Evolutionary conservation across 2,797 vertebrate species (phyloP).

Genomic region (Craterocephalus amniculus): DNA sequence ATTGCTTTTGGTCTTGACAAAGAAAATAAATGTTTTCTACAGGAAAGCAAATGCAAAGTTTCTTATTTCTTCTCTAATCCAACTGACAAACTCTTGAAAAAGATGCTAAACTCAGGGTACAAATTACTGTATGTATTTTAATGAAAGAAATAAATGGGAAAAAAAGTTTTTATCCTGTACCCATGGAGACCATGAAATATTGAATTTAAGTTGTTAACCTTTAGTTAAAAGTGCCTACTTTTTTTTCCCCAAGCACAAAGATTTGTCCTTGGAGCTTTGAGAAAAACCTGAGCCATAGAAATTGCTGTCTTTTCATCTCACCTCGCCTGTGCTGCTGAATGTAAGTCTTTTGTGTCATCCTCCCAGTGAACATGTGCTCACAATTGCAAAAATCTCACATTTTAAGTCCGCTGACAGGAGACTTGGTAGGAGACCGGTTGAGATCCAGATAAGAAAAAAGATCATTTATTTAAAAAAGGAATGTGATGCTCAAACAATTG

Average conservation of each 20-base stretch:
- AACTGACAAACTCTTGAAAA: not conserved
- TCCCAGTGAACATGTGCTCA: constrained; percentile 6
- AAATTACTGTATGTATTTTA: constrained; percentile 4
- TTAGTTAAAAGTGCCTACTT: constrained; percentile 41
- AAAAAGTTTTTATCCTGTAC: constrained; percentile 44
- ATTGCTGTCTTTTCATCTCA: constrained; percentile 46
- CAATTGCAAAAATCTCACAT: constrained; percentile 21
- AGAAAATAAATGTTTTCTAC: not conserved
- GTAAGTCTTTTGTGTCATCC: constrained; percentile 36
- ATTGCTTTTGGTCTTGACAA: not conserved
- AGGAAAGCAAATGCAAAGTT: not conserved
- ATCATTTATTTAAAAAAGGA: constrained; percentile 21
- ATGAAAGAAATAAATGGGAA: constrained; percentile 18
- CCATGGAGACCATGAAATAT: constrained; percentile 61
- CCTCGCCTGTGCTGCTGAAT: constrained; percentile 22
- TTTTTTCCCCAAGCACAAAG: constrained; percentile 49
- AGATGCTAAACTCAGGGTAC: constrained; percentile 10
- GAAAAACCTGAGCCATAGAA: constrained; percentile 47
- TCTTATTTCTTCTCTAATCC: not conserved
- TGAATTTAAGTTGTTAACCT: constrained; percentile 61
- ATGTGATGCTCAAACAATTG: constrained; percentile 26
- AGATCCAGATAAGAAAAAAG: constrained; percentile 1
- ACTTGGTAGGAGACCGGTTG: not conserved
- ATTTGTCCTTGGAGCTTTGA: constrained; percentile 59
- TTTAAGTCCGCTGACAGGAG: constrained; percentile 9